These are phyloP conservation scores for Alloscopus bannaensis DNA, from an alignment of 2,888 invertebrate genomes.

Conservation along the genomic window DNA sequence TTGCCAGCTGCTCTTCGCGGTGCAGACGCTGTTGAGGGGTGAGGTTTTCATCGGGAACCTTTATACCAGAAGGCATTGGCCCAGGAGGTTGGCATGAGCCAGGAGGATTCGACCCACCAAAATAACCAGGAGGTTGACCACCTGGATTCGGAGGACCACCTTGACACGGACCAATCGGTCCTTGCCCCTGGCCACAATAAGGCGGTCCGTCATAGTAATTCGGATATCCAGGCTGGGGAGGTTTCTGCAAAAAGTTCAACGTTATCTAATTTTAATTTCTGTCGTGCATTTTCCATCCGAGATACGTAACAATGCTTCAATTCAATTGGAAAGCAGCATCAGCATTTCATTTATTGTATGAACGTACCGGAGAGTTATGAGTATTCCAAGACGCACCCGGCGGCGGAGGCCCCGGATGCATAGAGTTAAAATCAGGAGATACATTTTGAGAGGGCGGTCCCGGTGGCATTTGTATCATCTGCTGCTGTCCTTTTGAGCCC, in stretches of 20 bases:
- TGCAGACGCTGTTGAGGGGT: slow-evolving; percentile 97
- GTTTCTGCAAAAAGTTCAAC: slow-evolving; percentile 57
- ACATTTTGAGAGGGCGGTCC: slow-evolving; percentile 68
- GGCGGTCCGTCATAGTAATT: slow-evolving; percentile 72
- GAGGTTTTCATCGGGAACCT: slow-evolving; percentile 96
- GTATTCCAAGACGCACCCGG: slow-evolving; percentile 70
- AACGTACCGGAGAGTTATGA: slow-evolving; percentile 71
- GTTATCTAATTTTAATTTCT: not conserved
- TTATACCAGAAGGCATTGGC: slow-evolving; percentile 80
- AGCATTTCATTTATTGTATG: too few relatives aligned
- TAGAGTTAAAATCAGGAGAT: slow-evolving; percentile 72
- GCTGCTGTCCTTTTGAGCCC: slow-evolving; percentile 70
- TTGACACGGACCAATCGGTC: slow-evolving; percentile 43
- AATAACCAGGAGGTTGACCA: slow-evolving; percentile 61
- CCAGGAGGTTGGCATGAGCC: slow-evolving; percentile 65
- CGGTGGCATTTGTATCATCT: slow-evolving; percentile 61
- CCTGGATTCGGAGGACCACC: slow-evolving; percentile 67
- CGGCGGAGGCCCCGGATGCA: slow-evolving; percentile 69
- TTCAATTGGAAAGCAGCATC: slow-evolving; percentile 13
- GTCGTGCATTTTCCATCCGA: too few relatives aligned
- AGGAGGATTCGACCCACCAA: slow-evolving; percentile 66
- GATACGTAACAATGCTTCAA: too few relatives aligned
- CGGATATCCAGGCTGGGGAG: slow-evolving; percentile 71
- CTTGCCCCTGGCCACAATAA: slow-evolving; percentile 64
- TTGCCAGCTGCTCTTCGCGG: slow-evolving; percentile 94